Percentiles rank a stretch among this genome's conserved stretches.
These are phyloP conservation scores for Pyrgus malvae DNA, from an alignment of 2,888 invertebrate species.

Conservation along the genomic window DNA sequence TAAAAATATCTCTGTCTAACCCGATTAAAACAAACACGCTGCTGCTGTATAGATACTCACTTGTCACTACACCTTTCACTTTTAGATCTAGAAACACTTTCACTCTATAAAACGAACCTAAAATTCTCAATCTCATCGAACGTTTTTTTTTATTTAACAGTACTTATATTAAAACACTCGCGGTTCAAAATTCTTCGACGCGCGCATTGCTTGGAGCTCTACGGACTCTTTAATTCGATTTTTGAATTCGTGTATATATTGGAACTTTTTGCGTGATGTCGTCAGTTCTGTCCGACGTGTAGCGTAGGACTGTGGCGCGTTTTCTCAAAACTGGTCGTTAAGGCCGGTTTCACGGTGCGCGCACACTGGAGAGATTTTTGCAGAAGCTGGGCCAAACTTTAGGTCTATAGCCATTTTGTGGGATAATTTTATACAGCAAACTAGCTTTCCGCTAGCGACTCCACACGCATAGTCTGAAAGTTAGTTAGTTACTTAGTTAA, in stretches of 20 bases:
- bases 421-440: too few relatives aligned
- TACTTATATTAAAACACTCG: neutral
- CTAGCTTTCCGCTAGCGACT: too few relatives aligned
- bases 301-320: slow-evolving; percentile 54
- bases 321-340: slow-evolving; percentile 65
- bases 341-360: slow-evolving; percentile 46
- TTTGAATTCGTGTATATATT: slow-evolving; percentile 39
- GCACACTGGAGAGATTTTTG: too few relatives aligned
- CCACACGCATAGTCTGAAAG: too few relatives aligned
- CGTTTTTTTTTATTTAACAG: neutral
- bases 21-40: slow-evolving; percentile 51
- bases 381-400: too few relatives aligned
- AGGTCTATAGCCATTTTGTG: too few relatives aligned
- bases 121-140: slow-evolving; percentile 19
- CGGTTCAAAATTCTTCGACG: slow-evolving; percentile 5
- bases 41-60: slow-evolving; percentile 50
- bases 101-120: slow-evolving; percentile 49
- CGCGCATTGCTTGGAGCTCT: too few relatives aligned
- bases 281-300: slow-evolving; percentile 45
- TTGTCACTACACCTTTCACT: slow-evolving; percentile 64
- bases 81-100: slow-evolving; percentile 68
- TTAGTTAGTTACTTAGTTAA: too few relatives aligned
- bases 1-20: slow-evolving; percentile 46
- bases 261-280: slow-evolving; percentile 38
- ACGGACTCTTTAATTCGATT: too few relatives aligned